These are phyloP conservation scores for Amblyopsis rosae DNA, from an alignment of 2,113 vertebrate genomes.

Conservation along the genomic window DNA sequence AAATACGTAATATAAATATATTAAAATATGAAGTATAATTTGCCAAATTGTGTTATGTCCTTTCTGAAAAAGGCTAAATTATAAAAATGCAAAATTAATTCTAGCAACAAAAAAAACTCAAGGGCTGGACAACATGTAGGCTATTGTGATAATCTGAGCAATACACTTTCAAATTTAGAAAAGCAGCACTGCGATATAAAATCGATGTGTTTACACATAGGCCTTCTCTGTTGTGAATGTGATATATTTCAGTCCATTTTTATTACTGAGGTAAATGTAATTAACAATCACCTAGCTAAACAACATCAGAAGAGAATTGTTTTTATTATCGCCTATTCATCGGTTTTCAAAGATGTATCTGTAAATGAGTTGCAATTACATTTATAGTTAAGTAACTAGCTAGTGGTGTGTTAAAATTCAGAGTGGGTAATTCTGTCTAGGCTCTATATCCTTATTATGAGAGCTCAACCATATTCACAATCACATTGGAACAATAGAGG, in stretches of 20 bases:
- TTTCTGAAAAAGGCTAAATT: conserved; percentile 61
- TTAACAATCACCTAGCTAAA: too few relatives aligned
- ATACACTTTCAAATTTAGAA: background rate
- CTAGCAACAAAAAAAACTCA: conserved; percentile 14
- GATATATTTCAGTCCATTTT: too few relatives aligned
- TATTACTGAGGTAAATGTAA: background rate
- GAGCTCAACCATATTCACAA: background rate
- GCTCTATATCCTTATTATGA: too few relatives aligned
- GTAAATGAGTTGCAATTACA: conserved; percentile 29
- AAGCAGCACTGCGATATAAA: conserved; percentile 14
- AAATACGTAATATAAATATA: conserved; percentile 37
- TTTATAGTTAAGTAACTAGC: conserved; percentile 4
- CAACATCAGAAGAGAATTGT: too few relatives aligned
- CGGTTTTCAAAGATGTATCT: conserved; percentile 8
- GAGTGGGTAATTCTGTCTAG: background rate
- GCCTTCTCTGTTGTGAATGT: too few relatives aligned
- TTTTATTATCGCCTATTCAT: too few relatives aligned
- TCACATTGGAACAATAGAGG: background rate
- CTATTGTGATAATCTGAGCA: too few relatives aligned
- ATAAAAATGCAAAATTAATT: conserved; percentile 7
- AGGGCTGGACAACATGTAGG: background rate
- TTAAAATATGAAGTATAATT: conserved; percentile 42
- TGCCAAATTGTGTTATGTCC: conserved; percentile 47
- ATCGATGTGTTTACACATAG: background rate
- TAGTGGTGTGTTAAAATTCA: background rate